Percentiles rank a stretch among this genome's conserved stretches.
phyloP scores from a whole-genome alignment of 2,888 invertebrate species.

The Hybos culiciformis region DNA sequence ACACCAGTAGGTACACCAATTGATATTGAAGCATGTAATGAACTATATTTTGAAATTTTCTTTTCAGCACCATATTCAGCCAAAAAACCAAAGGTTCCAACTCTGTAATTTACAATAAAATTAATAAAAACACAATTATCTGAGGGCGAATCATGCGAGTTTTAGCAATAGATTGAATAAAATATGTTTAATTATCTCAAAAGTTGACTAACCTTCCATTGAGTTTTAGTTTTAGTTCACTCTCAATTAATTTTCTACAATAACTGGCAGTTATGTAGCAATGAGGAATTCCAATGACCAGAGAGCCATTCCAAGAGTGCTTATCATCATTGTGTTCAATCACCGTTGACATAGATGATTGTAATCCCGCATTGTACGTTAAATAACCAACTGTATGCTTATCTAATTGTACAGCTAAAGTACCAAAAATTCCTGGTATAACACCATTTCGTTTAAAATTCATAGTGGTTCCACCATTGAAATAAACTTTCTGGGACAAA shows the following conservation, averaged over 20 bases:
- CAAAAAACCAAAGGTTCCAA: slow-evolving; percentile 74
- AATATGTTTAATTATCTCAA: not conserved
- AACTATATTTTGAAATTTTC: slow-evolving; percentile 80
- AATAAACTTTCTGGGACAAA: slow-evolving; percentile 57
- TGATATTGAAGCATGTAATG: slow-evolving; percentile 69
- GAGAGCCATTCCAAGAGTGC: slow-evolving; percentile 50
- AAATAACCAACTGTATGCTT: slow-evolving; percentile 79
- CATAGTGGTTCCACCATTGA: slow-evolving; percentile 59
- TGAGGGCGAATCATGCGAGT: not conserved
- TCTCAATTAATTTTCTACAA: slow-evolving; percentile 64
- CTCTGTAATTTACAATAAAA: slow-evolving; percentile 38
- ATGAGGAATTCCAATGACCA: slow-evolving; percentile 73
- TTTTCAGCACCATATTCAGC: slow-evolving; percentile 89
- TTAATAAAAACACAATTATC: not conserved
- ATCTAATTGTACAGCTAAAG: slow-evolving; percentile 73
- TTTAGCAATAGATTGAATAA: not conserved
- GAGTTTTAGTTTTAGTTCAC: slow-evolving; percentile 62
- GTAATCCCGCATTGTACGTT: slow-evolving; percentile 56
- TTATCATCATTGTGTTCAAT: slow-evolving; percentile 64
- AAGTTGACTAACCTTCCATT: slow-evolving; percentile 62
- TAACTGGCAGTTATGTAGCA: slow-evolving; percentile 63
- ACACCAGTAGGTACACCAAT: slow-evolving; percentile 82
- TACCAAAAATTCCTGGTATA: slow-evolving; percentile 60
- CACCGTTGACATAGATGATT: slow-evolving; percentile 67
- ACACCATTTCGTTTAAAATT: slow-evolving; percentile 67